These are phyloP conservation scores for Chrysolina haemoptera DNA, from an alignment of 2,888 invertebrate genomes.

Conservation along the genomic window DNA sequence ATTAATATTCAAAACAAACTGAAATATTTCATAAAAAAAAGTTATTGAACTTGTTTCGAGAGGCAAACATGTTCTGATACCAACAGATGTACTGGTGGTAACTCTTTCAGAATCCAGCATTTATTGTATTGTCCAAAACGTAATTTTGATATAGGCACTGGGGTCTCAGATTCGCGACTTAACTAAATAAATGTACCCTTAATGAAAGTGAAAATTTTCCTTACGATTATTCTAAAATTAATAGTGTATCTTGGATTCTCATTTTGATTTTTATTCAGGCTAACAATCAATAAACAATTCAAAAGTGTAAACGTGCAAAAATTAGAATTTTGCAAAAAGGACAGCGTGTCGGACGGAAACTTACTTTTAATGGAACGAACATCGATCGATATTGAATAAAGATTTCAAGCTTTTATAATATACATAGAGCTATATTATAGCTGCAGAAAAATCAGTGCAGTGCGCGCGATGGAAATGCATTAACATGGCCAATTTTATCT, in stretches of 20 bases:
- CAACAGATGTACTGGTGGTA: background rate
- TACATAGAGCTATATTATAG: no score
- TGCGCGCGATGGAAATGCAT: no score
- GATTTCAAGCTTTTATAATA: background rate
- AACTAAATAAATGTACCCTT: background rate
- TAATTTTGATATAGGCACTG: constrained; percentile 57
- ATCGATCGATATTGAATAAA: background rate
- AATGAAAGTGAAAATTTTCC: background rate
- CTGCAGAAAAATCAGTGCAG: no score
- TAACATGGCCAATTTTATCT: no score
- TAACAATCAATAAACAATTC: constrained; percentile 24
- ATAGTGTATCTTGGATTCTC: constrained; percentile 37
- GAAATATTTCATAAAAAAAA: no score
- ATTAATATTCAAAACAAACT: no score
- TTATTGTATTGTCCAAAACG: constrained; percentile 55
- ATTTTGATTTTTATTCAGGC: constrained; percentile 4
- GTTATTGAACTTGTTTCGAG: background rate
- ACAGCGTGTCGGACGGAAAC: constrained; percentile 48
- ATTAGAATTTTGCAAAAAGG: constrained; percentile 35
- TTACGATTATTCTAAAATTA: background rate
- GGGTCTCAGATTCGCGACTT: constrained; percentile 54
- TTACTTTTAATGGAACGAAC: constrained; percentile 18
- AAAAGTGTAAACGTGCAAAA: constrained; percentile 32
- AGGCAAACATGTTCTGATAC: background rate
- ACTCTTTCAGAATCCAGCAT: background rate